Evolutionary conservation across 2,113 vertebrate genomes (phyloP), one percentile per base, ranked within the genome.

Genomic region (Eolophus roseicapilla): DNA sequence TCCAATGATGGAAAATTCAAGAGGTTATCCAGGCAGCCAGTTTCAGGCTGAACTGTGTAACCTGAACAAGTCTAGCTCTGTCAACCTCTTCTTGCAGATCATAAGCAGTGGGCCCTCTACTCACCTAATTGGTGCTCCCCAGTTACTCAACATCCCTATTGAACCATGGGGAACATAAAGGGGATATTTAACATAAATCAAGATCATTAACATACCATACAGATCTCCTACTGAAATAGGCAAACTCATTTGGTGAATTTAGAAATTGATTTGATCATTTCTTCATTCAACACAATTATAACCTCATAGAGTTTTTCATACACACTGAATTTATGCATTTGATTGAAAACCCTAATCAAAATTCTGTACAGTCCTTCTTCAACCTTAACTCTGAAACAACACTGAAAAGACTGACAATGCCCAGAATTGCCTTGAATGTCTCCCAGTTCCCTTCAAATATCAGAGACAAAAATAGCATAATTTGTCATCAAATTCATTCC

Each of bases 381-480:
- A 71, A 4, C 17, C 29, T 91, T 50, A 88, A 86, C 33, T 53
- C 27, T 41, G 28, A 81, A n/a, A 67, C 33, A 88, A 43, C 37
- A 81, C 49, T 76, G 53, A 82, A 76, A 87, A 90, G 49, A 81
- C 0, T 63, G 43, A 35, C 68, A 92, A 83, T 63, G 31, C 15
- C 60, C 43, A 70, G 28, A 92, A 90, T 27, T 74, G n/a, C 80
- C 75, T n/a, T 84, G 64, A 53, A 77, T 27, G 17, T 80, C 55
- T 92, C 21, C 10, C 20, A 75, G 77, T 71, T 94, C 88, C 60
- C 60, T 91, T 65, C 6, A 0, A 89, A 43, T 28, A 77, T 37
- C 33, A 84, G 44, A 55, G 43, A 31, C 55, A 91, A 95, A 95
- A 96, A 89, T 35, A 95, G 52, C 33, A 50, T 74, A 75, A 78